Evolutionary conservation across 1,140 invertebrate species (phyloP).

Genomic region (Solen grandis): DNA sequence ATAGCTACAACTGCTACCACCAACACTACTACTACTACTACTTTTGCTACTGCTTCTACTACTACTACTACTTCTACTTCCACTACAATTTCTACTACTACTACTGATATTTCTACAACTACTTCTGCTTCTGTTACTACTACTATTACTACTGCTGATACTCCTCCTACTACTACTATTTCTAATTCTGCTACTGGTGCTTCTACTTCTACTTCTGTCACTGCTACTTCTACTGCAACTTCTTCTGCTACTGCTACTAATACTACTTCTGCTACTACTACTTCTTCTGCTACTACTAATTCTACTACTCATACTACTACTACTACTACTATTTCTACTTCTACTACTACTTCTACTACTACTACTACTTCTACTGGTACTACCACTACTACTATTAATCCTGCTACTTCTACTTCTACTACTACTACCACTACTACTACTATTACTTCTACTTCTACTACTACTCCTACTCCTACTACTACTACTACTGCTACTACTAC

Average conservation of each 20-base stretch:
- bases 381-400: conserved; percentile 1
- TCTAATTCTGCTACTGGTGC: too few species aligned
- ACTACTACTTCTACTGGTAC: not conserved
- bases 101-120: too few species aligned
- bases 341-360: conserved; percentile 3
- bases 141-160: not conserved
- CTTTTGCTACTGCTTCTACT: too few species aligned
- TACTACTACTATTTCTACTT: conserved; percentile 3
- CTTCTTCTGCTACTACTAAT: not conserved
- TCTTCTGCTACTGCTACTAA: not conserved
- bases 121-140: not conserved
- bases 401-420: conserved; percentile 3
- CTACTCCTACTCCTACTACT: too few species aligned
- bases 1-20: too few species aligned
- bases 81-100: too few species aligned
- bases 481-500: conserved; percentile 3
- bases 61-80: too few species aligned
- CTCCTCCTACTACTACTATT: not conserved
- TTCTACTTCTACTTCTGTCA: too few species aligned
- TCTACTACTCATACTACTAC: not conserved
- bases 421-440: conserved; percentile 6
- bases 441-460: too few species aligned
- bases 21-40: too few species aligned
- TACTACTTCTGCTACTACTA: not conserved
- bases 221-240: conserved; percentile 6